Evolutionary conservation across 2,113 vertebrate genomes (phyloP).

Genomic region (Chiloscyllium plagiosum): DNA sequence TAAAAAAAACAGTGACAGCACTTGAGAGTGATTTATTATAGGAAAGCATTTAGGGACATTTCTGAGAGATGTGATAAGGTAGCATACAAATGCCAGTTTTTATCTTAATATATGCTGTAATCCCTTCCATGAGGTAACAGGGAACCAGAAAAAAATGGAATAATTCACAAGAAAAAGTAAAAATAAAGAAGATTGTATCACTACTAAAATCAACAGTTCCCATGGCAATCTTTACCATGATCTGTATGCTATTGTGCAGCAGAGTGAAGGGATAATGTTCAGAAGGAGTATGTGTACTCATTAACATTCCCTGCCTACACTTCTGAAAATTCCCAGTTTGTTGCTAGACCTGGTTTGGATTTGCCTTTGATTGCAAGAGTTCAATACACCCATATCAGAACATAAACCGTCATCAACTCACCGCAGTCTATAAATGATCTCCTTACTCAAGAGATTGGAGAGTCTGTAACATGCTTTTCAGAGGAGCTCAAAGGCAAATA

Average conservation of each 20-base stretch:
- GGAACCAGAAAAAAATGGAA: background rate
- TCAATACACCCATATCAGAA: background rate
- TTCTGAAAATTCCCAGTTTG: background rate
- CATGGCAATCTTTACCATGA: background rate
- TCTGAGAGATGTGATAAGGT: background rate
- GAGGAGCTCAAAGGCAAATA: background rate
- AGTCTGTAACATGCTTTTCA: background rate
- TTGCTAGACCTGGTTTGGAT: background rate
- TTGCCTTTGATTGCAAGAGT: background rate
- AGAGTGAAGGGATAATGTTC: background rate
- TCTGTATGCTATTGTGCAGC: background rate
- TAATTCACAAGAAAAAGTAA: background rate
- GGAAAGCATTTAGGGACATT: background rate
- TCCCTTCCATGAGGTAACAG: background rate
- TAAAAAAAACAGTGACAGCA: background rate
- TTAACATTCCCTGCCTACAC: background rate
- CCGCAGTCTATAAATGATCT: background rate
- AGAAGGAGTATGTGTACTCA: background rate
- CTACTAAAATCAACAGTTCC: background rate
- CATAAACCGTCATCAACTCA: background rate
- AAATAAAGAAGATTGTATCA: background rate
- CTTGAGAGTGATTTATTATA: background rate
- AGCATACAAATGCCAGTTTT: background rate
- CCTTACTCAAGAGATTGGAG: background rate
- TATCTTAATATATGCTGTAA: slow-evolving; percentile 9